Evolutionary conservation across 35 echinoderm and acorn worm species (phyloP), one percentile per base, ranked within the genome.

Genomic region (Acanthaster planci): DNA sequence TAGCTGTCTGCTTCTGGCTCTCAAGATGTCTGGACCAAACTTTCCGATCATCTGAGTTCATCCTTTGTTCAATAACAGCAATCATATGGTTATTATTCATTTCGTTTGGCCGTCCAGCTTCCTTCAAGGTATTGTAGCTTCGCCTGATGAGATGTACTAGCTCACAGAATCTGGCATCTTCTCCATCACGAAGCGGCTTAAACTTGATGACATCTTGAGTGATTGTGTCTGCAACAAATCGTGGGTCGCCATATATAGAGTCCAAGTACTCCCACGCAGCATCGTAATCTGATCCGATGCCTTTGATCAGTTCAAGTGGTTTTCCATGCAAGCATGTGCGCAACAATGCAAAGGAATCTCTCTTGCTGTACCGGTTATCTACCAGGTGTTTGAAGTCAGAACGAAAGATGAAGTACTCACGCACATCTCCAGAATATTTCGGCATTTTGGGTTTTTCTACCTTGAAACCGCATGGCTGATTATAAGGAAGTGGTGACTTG

Each of bases 131-230:
- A 17, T 86, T 90, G 55, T 81, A 86, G 21, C 92, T 94, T 17
- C 86, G 37, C 35, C 82, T 76, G 18, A 90, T 55, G 7, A 94
- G 55, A 31, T 94, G 87, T 1, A 89, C 88, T 32, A 94, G 34
- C 42, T 94, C 92, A 81, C 92, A 94, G 50, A 94, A 90, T 57
- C 92, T 35, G 15, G 53, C 84, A 60, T 94, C 92, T 76, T 94
- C 87, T 35, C 82, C 86, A 1, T 94, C 87, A 34, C 88, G 79
- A 38, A 90, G 39, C 18, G 77, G 30, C 39, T 67, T 80, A 38
- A 86, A 94, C 8, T 64, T 79, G 27, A 64, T 88, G 16, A 90
- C 77, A 38, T 94, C 92, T n/a, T 90, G 54, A 8, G 81, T 82
- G 15, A 94, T 79, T 1, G 83, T 81, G 76, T 94, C 87, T 57